Base-by-base conservation (phyloP, 2,888 invertebrate species). In the Drosophila conformis region DNA sequence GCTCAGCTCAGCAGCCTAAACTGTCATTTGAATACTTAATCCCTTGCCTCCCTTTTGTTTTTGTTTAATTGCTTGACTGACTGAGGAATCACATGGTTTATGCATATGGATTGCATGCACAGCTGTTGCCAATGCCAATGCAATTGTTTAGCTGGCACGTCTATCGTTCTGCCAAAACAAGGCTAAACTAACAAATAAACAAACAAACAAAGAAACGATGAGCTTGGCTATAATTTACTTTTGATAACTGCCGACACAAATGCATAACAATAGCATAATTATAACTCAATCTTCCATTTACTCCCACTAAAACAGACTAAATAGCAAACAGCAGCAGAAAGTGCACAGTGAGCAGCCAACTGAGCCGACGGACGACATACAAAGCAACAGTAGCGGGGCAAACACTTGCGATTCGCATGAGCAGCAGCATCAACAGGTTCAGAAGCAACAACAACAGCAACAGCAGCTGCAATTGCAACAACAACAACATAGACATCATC, bases 401-500 rank as follows among this genome's bases (percentile, higher is more conserved):
- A 85, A 78, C 38, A 90, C 88, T 76, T 90, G 90, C 73, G 90
- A 91, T 74, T 90, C 92, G 74, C 91, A 91, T 80, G 87, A 90
- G 76, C 88, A 77, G 40, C 86, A 78, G 52, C 87, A 88, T 71
- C 89, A 77, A 57, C 83, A 78, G 42, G 58, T 70, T 54, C 72
- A 79, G 40, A 67, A 75, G 1, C 67, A 46, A 4, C 77, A 64
- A 21, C 73, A 63, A 1, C 49, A 72, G 1, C 74, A 63, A 5
- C 73, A 69, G 15, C 82, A 72, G 4, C 54, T 59, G 13, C 80
- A 73, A 11, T 73, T 65, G 18, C 76, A 73, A 11, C 53, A 52
- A 0, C 77, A 73, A 15, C 46, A 71, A 18, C 75, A 70, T 21
- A 54, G 59, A 33, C 71, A 71, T 49, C 69, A 73, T 35, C 66